Evolutionary conservation across 2,797 vertebrate genomes (phyloP).

Genomic region (Catamblyrhynchus diadema): DNA sequence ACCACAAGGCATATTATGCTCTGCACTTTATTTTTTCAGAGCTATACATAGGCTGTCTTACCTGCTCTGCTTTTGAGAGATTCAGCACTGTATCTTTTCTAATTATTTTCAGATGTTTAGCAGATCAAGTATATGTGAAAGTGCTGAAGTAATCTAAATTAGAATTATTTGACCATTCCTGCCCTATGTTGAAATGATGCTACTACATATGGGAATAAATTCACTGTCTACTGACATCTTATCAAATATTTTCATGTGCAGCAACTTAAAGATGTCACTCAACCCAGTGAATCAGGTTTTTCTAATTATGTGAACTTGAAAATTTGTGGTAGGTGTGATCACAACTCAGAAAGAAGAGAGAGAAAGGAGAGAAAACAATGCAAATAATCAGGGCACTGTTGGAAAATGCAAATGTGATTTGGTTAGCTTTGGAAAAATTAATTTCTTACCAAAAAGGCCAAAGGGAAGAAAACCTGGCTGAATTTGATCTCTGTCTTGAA

Average conservation of each 20-base stretch:
- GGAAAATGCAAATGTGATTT: conserved; percentile 16
- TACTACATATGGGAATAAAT: conserved; percentile 26
- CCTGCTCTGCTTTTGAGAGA: background rate
- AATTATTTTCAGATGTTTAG: conserved; percentile 28
- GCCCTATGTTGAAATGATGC: background rate
- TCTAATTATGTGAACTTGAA: conserved; percentile 40
- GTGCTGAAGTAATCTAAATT: conserved; percentile 10
- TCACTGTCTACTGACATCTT: conserved; percentile 6
- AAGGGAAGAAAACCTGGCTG: background rate
- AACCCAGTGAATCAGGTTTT: conserved; percentile 27
- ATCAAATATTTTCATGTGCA: background rate
- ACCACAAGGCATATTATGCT: background rate
- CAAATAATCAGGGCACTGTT: background rate
- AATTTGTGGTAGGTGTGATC: background rate
- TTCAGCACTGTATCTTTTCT: background rate
- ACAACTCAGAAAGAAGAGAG: too few relatives aligned
- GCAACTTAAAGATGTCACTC: conserved; percentile 1
- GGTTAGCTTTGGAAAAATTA: background rate
- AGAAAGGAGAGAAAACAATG: background rate
- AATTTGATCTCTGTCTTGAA: background rate
- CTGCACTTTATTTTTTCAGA: background rate
- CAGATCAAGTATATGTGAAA: conserved; percentile 7
- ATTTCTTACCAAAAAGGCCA: background rate
- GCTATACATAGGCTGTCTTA: background rate
- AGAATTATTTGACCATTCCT: conserved; percentile 27